Evolutionary conservation across 1,140 invertebrate genomes (phyloP).

Genomic region (Brachionus manjavacas): DNA sequence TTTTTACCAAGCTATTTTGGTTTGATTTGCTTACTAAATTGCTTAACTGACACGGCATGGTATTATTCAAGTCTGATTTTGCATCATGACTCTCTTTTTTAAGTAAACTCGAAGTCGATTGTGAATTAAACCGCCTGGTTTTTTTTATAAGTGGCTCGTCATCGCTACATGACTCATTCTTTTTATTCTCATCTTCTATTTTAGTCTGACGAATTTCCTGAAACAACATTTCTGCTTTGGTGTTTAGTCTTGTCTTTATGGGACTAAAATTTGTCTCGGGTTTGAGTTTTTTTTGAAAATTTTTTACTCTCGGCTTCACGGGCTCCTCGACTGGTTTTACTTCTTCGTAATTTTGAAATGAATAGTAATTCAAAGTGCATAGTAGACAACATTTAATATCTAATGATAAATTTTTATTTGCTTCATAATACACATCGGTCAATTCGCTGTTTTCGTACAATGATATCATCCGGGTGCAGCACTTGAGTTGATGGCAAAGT

Average conservation of each 20-base stretch:
- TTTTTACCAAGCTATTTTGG: neutral
- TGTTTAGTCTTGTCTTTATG: neutral
- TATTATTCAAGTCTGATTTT: neutral
- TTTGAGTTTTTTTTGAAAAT: neutral
- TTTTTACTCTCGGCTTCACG: neutral
- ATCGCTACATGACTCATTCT: neutral
- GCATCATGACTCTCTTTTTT: neutral
- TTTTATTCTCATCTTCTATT: neutral
- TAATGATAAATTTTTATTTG: neutral
- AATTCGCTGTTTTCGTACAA: neutral
- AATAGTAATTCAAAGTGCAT: constrained; percentile 10
- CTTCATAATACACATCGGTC: neutral
- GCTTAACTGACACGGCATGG: neutral
- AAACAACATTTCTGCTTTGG: neutral
- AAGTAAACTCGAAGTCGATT: neutral
- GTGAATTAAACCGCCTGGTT: neutral
- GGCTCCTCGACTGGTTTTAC: neutral
- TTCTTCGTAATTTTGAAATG: neutral
- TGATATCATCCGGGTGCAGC: neutral
- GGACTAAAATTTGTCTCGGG: neutral
- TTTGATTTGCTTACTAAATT: neutral
- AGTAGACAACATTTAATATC: constrained; percentile 9
- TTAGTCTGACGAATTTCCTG: neutral
- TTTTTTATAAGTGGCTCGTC: neutral
- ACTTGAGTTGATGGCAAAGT: neutral